Evolutionary conservation across 2,113 vertebrate species (phyloP).

Genomic region (Erpornis zantholeuca): DNA sequence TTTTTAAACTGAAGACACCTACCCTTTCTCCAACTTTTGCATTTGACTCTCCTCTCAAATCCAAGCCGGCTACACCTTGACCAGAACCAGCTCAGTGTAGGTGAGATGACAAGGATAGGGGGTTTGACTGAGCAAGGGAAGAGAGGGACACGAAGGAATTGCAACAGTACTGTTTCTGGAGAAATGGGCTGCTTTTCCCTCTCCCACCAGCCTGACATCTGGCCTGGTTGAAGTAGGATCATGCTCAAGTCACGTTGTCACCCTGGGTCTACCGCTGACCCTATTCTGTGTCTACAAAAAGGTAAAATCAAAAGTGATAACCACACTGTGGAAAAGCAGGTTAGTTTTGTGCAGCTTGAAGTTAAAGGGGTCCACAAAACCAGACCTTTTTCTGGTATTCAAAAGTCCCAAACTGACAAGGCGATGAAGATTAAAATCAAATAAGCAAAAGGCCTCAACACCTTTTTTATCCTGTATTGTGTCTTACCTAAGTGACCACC

Average conservation of each 20-base stretch:
- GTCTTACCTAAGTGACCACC: not conserved
- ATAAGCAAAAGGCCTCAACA: not conserved
- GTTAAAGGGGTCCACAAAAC: not conserved
- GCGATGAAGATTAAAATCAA: not conserved
- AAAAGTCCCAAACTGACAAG: not conserved
- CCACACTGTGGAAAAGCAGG: not conserved
- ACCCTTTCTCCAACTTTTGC: not conserved
- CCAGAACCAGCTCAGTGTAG: fast-evolving
- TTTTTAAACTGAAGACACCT: not conserved
- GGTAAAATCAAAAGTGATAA: not conserved
- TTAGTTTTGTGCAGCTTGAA: not conserved
- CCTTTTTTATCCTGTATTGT: not conserved
- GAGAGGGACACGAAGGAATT: not conserved
- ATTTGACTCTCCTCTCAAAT: not conserved
- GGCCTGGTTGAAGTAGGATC: not conserved
- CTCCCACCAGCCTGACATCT: not conserved
- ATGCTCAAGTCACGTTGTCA: fast-evolving
- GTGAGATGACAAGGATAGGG: not conserved
- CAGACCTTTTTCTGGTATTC: not conserved
- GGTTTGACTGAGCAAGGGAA: not conserved
- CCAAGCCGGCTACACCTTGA: not conserved
- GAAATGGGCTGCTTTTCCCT: not conserved
- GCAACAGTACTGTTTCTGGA: not conserved
- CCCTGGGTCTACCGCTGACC: fast-evolving
- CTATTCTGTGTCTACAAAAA: not conserved